Base-by-base conservation (phyloP, 2,888 invertebrate genomes). In the Napeogenes sylphis region DNA sequence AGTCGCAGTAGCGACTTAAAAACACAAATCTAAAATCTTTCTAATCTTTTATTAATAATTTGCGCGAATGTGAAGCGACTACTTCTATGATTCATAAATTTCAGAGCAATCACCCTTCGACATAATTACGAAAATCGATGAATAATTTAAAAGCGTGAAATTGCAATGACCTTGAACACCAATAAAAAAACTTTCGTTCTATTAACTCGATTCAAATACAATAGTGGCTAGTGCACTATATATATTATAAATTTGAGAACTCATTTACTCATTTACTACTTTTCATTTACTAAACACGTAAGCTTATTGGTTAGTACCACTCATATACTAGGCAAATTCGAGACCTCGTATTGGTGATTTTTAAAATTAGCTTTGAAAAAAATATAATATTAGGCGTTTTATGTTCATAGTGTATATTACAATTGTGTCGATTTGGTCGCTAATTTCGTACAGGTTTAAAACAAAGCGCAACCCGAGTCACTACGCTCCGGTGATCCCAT, bases 401-500 rank as follows among this genome's bases (percentile, higher is more conserved):
- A 5, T 30, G 10, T n/a, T 8, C 30, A 5, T 3, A 30, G 51
- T 51, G 12, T 51, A 8, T 12, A 51, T 30, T 21, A 8, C 6
- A 30, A 21, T 21, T 51, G 51, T 51, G 6, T 2, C 21, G 21
- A 8, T 51, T 30, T 51, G 51, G 51, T 51, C 55, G 47, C 56
- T 53, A 46, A 59, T 55, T 56, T n/a, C 46, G 38, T 68, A 67
- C 77, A 72, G 70, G 76, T 73, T 73, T 70, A 59, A 65, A 71
- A 84, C 83, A 83, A 81, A 74, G 62, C 66, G 60, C 56, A 65
- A 70, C 54, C 60, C 42, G 66, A 71, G 66, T 68, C 71, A 66
- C 69, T 70, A 77, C 84, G 87, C 63, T 72, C 74, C 35, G 80
- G 32, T 76, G 83, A 57, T 6, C 64, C 80, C 68, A 79, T 89